Conservation (phyloP, 2,113 vertebrate genomes). For the Erpornis zantholeuca region DNA sequence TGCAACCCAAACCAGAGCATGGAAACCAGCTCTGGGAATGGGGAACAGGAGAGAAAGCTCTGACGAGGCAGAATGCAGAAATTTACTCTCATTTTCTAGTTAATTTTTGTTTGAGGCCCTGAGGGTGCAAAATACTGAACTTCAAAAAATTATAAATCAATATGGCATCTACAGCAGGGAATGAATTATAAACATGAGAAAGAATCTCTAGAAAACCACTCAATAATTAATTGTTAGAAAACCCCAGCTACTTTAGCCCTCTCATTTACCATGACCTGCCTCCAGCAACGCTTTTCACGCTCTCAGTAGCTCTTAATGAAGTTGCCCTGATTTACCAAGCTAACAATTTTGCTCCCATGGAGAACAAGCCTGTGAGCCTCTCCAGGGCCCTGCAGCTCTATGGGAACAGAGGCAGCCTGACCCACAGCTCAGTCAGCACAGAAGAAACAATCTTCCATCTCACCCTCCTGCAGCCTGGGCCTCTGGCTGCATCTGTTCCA, state of each 20-base stretch:
- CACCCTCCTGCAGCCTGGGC: background rate
- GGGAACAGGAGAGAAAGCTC: background rate
- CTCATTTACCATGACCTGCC: background rate
- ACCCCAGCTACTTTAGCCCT: background rate
- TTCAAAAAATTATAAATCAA: slow-evolving; percentile 37
- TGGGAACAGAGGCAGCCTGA: background rate
- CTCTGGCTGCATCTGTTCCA: background rate
- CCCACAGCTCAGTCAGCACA: background rate
- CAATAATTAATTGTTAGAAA: slow-evolving; percentile 36
- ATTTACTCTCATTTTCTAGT: background rate
- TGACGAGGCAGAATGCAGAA: background rate
- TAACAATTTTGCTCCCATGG: background rate
- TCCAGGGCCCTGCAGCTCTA: background rate
- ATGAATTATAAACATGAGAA: slow-evolving; percentile 1
- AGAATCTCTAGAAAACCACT: slow-evolving; percentile 4
- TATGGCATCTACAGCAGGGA: background rate
- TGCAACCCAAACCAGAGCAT: background rate
- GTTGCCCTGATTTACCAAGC: background rate
- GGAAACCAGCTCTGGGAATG: background rate
- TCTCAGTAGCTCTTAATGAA: background rate
- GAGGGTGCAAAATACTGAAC: background rate
- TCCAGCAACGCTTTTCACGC: background rate
- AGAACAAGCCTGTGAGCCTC: background rate
- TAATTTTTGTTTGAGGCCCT: background rate
- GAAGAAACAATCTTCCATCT: background rate